Evolutionary conservation across 2,888 invertebrate species (phyloP), one percentile per base, ranked within the genome.

Genomic region (Pimpla rufipes): DNA sequence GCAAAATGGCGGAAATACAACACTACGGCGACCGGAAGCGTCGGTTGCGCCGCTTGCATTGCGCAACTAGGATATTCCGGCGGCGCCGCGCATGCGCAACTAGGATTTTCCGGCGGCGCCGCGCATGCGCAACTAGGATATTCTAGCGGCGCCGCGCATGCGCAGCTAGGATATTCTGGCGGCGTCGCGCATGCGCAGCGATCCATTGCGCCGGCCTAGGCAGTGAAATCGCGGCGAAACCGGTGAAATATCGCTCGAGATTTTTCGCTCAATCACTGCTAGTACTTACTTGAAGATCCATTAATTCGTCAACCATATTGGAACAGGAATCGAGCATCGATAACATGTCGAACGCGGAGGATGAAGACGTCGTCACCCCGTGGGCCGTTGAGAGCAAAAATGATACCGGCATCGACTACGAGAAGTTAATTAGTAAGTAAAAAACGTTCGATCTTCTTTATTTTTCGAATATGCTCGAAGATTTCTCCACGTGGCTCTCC

Each of bases 331-430:
- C 73, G 45, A 82, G 85, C 59, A 83, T 88, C 40, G 85, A 87
- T 21, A 83, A 74, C n/a, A 76, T 68, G 18, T 57, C 87, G 71
- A 88, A 88, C 73, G 89, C 87, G 3, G 89, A 84, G 55, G 94
- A 94, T 21, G 95, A 94, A 11, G 98, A 99, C 94, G 93, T 98
- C 83, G 99, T 99, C 1, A 97, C 99, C 93, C 99, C 99, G 68
- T 99, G 99, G 99, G 97, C 95, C 93, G 99, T 99, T 0, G 94
- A 96, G 10, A 97, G 98, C 88, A 96, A 95, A 90, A 98, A 97
- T 1, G 97, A 97, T 81, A 96, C 96, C 62, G 99, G 99, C 81
- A 96, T 99, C 83, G 99, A 99, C 94, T 99, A 99, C 94, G 99
- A 99, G 86, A 99, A 99, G 94, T 94, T 99, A 87, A 99, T 99